Conservation (phyloP, 1,140 invertebrate genomes). For the Pemphigus obesinymphae region DNA sequence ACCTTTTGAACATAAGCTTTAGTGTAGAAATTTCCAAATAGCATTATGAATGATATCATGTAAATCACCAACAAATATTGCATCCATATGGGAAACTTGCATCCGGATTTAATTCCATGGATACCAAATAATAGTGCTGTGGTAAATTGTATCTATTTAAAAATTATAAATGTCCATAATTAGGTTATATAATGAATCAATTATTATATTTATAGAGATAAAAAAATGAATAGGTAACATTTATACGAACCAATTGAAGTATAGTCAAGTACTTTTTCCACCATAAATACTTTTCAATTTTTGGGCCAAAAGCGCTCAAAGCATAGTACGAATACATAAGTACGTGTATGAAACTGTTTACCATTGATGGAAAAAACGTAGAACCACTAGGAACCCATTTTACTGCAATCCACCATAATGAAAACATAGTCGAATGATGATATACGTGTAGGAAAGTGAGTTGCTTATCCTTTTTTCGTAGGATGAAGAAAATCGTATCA, state of each 20-base stretch:
- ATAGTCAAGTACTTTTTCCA: slow-evolving; percentile 94
- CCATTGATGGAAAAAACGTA: slow-evolving; percentile 78
- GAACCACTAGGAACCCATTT: slow-evolving; percentile 97
- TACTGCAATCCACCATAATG: slow-evolving; percentile 93
- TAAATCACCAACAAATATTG: slow-evolving; percentile 86
- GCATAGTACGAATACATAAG: slow-evolving; percentile 93
- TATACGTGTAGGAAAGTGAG: slow-evolving; percentile 86
- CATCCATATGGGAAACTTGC: slow-evolving; percentile 90
- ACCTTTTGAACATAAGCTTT: slow-evolving; percentile 74
- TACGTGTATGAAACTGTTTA: slow-evolving; percentile 84
- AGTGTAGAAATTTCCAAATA: slow-evolving; percentile 89
- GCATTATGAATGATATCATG: slow-evolving; percentile 82
- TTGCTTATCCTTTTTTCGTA: slow-evolving; percentile 82
- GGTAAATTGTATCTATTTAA: slow-evolving; percentile 73
- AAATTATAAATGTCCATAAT: not conserved
- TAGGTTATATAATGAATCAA: not conserved
- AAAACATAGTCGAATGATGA: slow-evolving; percentile 89
- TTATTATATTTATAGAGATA: not conserved
- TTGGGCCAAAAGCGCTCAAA: slow-evolving; percentile 64
- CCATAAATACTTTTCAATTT: slow-evolving; percentile 71
- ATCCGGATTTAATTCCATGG: slow-evolving; percentile 75
- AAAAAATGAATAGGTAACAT: slow-evolving; percentile 39
- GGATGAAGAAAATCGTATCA: slow-evolving; percentile 87
- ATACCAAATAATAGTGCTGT: slow-evolving; percentile 75
- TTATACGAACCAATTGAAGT: slow-evolving; percentile 60